Percentiles rank a stretch among this genome's conserved stretches.
These are phyloP conservation scores for Abramis brama DNA, from an alignment of 2,113 vertebrate genomes.

Conservation along the genomic window DNA sequence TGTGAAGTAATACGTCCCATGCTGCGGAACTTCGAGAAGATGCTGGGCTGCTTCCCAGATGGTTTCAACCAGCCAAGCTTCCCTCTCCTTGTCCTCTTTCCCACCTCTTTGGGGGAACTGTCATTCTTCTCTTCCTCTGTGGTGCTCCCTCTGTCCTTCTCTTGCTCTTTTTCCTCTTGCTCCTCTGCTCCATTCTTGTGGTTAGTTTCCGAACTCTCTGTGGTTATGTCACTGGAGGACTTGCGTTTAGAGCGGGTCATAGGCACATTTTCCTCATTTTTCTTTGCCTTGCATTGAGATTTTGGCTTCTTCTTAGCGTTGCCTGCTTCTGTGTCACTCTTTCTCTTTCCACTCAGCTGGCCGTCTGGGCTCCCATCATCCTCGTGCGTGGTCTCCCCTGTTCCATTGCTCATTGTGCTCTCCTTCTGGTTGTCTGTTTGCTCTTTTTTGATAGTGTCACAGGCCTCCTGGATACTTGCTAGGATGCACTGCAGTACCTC, in stretches of 20 bases:
- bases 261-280: constrained; percentile 74
- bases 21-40: constrained; percentile 94
- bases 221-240: constrained; percentile 72
- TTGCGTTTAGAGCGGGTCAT: constrained; percentile 91
- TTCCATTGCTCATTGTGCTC: constrained; percentile 54
- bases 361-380: constrained; percentile 73
- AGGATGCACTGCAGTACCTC: constrained; percentile 97
- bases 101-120: constrained; percentile 65
- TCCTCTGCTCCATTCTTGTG: constrained; percentile 43
- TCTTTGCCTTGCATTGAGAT: constrained; percentile 77
- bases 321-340: constrained; percentile 88
- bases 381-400: not conserved
- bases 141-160: constrained; percentile 41
- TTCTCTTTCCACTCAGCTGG: constrained; percentile 86
- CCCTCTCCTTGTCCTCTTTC: constrained; percentile 83
- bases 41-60: constrained; percentile 89
- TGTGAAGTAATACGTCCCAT: constrained; percentile 84
- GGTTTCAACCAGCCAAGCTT: constrained; percentile 87
- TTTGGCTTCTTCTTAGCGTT: constrained; percentile 93
- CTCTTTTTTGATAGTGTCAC: constrained; percentile 89
- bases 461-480: constrained; percentile 93
- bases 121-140: constrained; percentile 52
- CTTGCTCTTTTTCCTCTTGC: constrained; percentile 45
- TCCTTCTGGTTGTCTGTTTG: constrained; percentile 62
- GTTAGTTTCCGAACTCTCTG: constrained; percentile 36